Conservation (phyloP, 2,888 invertebrate genomes). For the Drosophila incognita region DNA sequence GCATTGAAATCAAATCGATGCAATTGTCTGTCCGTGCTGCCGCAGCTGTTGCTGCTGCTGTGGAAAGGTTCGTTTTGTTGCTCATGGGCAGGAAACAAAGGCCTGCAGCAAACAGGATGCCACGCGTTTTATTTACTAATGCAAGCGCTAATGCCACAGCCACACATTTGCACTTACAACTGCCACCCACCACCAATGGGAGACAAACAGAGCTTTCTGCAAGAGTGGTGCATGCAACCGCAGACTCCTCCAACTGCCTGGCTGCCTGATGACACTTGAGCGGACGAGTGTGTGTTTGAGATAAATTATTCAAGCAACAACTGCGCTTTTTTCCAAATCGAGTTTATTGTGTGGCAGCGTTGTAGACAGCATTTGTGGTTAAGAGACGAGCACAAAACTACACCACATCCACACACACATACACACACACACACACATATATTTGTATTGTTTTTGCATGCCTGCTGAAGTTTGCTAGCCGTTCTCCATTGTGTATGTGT, state of each 20-base stretch:
- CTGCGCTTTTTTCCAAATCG: slow-evolving; percentile 70
- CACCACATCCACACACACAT: slow-evolving; percentile 19
- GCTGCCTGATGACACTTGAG: slow-evolving; percentile 26
- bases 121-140: slow-evolving; percentile 59
- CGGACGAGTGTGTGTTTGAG: slow-evolving; percentile 46
- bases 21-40: background rate
- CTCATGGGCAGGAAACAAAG: slow-evolving; percentile 23
- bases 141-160: slow-evolving; percentile 40
- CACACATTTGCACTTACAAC: slow-evolving; percentile 14
- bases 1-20: slow-evolving; percentile 37
- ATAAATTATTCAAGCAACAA: slow-evolving; percentile 79
- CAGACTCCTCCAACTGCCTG: slow-evolving; percentile 24
- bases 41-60: slow-evolving; percentile 5
- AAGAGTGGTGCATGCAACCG: slow-evolving; percentile 30
- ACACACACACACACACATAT: background rate
- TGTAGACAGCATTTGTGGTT: slow-evolving; percentile 65
- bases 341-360: slow-evolving; percentile 70
- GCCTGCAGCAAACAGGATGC: slow-evolving; percentile 38
- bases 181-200: slow-evolving; percentile 10
- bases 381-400: slow-evolving; percentile 47
- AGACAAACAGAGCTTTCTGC: slow-evolving; percentile 18
- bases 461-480: slow-evolving; percentile 18
- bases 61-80: slow-evolving; percentile 4
- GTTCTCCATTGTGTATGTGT: slow-evolving; percentile 30
- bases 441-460: slow-evolving; percentile 12